Evolutionary conservation across 1,140 invertebrate genomes (phyloP).

Genomic region (Stegodyphus mimosarum): DNA sequence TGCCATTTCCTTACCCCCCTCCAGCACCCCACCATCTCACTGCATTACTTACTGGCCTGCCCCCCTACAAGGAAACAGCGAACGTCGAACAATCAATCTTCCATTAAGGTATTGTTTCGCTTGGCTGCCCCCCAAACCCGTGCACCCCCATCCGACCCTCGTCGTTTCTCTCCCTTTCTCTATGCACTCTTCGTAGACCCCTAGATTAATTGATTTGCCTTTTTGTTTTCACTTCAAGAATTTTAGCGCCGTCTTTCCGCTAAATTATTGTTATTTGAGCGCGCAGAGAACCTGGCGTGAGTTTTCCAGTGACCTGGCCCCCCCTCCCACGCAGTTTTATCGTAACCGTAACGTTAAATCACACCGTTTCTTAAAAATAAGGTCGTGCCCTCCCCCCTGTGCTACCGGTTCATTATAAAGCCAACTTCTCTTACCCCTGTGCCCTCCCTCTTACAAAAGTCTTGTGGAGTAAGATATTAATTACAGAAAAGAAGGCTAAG

Average conservation of each 20-base stretch:
- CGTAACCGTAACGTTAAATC: conserved; percentile 48
- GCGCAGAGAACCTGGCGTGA: conserved; percentile 20
- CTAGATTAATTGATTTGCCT: conserved; percentile 61
- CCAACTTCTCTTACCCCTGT: not conserved
- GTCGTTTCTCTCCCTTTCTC: not conserved
- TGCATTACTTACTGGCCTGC: conserved; percentile 18
- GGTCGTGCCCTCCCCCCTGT: conserved; percentile 23
- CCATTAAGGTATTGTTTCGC: conserved; percentile 62
- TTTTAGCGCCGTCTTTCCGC: conserved; percentile 58
- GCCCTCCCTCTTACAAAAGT: not conserved
- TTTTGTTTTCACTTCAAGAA: conserved; percentile 61
- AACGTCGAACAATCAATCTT: conserved; percentile 61
- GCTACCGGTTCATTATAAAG: conserved; percentile 24
- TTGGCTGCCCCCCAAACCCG: conserved; percentile 30
- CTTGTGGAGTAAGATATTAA: conserved; percentile 51
- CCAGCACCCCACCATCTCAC: not conserved
- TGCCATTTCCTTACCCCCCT: conserved; percentile 43
- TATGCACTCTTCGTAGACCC: not conserved
- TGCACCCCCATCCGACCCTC: not conserved
- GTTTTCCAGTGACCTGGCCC: conserved; percentile 50
- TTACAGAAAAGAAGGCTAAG: conserved; percentile 34
- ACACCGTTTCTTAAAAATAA: conserved; percentile 56
- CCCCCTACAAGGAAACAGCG: conserved; percentile 52
- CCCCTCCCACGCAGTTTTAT: conserved; percentile 25
- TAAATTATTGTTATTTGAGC: conserved; percentile 61